phyloP scores from a whole-genome alignment of 2,888 invertebrate species.

The Nasonovia ribisnigri region DNA sequence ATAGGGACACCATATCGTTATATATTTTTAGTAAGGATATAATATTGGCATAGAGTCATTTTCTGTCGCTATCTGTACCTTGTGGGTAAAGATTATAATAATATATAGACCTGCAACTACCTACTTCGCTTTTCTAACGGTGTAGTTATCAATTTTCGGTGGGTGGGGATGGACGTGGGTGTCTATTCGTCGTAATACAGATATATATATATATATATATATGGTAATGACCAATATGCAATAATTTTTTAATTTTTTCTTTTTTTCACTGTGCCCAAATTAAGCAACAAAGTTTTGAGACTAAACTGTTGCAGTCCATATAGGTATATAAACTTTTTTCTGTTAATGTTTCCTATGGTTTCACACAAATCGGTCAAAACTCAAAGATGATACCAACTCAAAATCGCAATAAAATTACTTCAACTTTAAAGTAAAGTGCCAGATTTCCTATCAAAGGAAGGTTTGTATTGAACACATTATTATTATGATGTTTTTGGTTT shows the following conservation, averaged over 20 bases:
- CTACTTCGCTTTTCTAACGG: neutral
- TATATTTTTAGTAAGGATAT: neutral
- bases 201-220: no score
- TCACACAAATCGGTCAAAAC: neutral
- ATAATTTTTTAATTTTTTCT: neutral
- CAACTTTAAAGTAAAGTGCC: neutral
- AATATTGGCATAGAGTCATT: neutral
- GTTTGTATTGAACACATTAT: neutral
- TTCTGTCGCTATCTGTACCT: neutral
- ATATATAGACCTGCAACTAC: neutral
- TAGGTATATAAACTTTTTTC: neutral
- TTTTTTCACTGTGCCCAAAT: neutral
- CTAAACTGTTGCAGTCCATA: neutral
- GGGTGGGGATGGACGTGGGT: neutral
- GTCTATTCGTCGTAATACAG: neutral
- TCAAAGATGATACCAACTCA: neutral
- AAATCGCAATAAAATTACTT: neutral
- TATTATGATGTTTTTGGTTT: neutral
- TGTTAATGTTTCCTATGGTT: neutral
- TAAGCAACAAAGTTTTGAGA: neutral
- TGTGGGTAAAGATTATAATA: neutral
- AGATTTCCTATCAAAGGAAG: neutral
- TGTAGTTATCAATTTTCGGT: neutral
- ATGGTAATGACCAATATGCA: neutral
- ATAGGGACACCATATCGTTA: neutral